phyloP scores from a whole-genome alignment of 2,888 invertebrate species.

The Ischnus inquisitorius region DNA sequence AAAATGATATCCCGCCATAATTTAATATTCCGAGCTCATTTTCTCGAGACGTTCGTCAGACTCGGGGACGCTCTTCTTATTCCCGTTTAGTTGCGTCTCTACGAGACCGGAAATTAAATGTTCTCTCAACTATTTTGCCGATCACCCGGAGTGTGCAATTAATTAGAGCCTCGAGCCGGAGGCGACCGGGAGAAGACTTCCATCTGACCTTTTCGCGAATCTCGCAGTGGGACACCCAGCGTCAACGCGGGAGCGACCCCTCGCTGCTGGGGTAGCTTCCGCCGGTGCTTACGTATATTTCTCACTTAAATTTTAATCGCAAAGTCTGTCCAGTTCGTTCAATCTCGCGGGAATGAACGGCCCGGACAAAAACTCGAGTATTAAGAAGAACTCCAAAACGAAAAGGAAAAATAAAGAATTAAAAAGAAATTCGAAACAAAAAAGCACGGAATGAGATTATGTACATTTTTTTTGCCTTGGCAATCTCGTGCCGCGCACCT shows the following conservation, averaged over 20 bases:
- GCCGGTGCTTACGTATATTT: conserved; percentile 49
- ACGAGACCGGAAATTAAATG: conserved; percentile 55
- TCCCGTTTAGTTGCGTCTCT: conserved; percentile 15
- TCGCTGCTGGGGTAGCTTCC: conserved; percentile 29
- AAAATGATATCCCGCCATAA: conserved; percentile 1
- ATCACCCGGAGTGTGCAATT: conserved; percentile 59
- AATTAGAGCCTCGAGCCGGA: conserved; percentile 44
- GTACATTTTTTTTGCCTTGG: conserved; percentile 39
- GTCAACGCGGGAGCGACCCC: conserved; percentile 37
- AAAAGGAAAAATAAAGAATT: conserved; percentile 21
- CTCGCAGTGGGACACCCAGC: conserved; percentile 42
- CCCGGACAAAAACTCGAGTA: conserved; percentile 41
- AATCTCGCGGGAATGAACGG: conserved; percentile 59
- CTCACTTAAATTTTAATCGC: conserved; percentile 71
- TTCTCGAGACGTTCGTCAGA: not conserved
- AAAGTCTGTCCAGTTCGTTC: conserved; percentile 62
- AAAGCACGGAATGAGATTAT: conserved; percentile 33
- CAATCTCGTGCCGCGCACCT: conserved; percentile 1
- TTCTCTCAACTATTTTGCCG: conserved; percentile 40
- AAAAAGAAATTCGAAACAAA: conserved; percentile 3
- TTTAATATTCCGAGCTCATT: conserved; percentile 8
- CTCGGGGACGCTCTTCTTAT: not conserved
- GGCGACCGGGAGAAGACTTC: conserved; percentile 54
- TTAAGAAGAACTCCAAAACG: conserved; percentile 38
- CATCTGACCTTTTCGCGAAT: conserved; percentile 56